Conservation (phyloP, 2,797 vertebrate species). For the Scleropages formosus region DNA sequence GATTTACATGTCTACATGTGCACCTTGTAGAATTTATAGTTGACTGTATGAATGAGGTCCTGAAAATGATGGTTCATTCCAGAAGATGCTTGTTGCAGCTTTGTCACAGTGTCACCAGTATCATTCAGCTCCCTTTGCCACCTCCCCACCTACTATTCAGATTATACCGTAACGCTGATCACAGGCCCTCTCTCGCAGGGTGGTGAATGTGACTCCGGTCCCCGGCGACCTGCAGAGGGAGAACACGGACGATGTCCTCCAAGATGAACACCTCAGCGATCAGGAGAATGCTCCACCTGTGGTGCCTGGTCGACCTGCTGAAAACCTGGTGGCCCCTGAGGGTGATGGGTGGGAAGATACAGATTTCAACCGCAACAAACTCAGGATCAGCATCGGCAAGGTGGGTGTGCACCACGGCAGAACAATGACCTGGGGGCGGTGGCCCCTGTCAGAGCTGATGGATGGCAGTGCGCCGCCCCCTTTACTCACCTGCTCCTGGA, state of each 20-base stretch:
- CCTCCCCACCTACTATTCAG: neutral
- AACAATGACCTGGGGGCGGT: neutral
- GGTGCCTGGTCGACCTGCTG: constrained; percentile 63
- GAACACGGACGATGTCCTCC: constrained; percentile 94
- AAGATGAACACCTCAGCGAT: constrained; percentile 93
- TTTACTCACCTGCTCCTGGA: neutral
- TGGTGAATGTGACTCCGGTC: constrained; percentile 83
- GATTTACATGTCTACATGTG: no score
- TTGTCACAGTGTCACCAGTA: neutral
- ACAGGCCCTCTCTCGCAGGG: constrained; percentile 57
- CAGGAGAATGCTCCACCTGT: constrained; percentile 92
- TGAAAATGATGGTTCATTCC: neutral
- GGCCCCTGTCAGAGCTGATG: neutral
- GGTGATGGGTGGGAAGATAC: constrained; percentile 93
- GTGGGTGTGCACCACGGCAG: constrained; percentile 56
- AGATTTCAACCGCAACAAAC: constrained; percentile 96
- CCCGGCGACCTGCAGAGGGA: constrained; percentile 89
- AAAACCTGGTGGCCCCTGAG: constrained; percentile 71
- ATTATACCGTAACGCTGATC: neutral
- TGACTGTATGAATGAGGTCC: neutral
- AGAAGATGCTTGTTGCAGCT: neutral
- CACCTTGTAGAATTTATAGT: no score
- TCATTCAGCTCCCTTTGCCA: neutral
- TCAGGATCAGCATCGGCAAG: constrained; percentile 97
- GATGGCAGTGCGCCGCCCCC: neutral